Evolutionary conservation across 2,888 invertebrate species (phyloP).

Genomic region (Epirrhoe tristata): DNA sequence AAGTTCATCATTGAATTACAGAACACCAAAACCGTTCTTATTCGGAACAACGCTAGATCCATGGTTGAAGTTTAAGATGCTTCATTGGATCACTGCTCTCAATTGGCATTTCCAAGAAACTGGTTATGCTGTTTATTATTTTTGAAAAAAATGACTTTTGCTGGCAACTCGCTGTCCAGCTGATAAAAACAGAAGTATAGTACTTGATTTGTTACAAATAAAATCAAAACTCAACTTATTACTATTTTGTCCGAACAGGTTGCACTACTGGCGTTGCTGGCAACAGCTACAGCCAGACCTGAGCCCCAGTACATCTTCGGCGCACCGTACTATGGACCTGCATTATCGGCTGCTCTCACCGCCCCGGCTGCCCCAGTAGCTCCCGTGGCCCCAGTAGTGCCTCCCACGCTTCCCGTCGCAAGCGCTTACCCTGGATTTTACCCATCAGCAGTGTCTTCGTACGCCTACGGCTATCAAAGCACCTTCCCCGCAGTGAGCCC

Average conservation of each 20-base stretch:
- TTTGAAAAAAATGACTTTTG: background rate
- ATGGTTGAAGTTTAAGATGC: background rate
- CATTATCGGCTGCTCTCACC: conserved; percentile 40
- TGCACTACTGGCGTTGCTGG: conserved; percentile 51
- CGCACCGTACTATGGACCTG: conserved; percentile 42
- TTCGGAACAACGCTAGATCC: background rate
- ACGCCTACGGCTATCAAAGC: conserved; percentile 55
- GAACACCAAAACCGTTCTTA: background rate
- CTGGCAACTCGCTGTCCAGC: no score
- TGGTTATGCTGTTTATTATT: background rate
- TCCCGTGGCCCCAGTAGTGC: conserved; percentile 15
- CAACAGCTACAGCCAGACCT: conserved; percentile 57
- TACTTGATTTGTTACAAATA: background rate
- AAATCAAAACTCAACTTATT: no score
- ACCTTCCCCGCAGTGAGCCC: conserved; percentile 46
- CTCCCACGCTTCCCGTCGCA: conserved; percentile 11
- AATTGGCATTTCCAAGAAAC: conserved; percentile 16
- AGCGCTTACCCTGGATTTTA: conserved; percentile 11
- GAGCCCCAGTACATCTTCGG: conserved; percentile 46
- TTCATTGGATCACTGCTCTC: conserved; percentile 10
- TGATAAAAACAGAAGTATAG: background rate
- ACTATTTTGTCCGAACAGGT: conserved; percentile 50
- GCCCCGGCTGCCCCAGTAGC: conserved; percentile 11
- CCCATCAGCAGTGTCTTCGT: conserved; percentile 48
- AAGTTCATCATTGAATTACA: background rate